phyloP scores from a whole-genome alignment of 2,797 vertebrate species.

The Scleropages formosus region DNA sequence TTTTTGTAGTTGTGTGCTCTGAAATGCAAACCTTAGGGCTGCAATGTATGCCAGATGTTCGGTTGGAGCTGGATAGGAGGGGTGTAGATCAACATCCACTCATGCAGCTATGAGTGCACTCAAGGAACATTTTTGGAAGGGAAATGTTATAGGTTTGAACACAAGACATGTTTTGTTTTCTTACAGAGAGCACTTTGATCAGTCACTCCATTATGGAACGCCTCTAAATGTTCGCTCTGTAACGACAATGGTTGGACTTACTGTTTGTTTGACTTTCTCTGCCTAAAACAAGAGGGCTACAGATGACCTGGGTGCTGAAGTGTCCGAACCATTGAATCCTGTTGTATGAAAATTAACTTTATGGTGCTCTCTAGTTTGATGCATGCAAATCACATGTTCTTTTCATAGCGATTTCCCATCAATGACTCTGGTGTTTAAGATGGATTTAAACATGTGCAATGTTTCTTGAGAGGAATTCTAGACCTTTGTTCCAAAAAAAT shows the following conservation, averaged over 20 bases:
- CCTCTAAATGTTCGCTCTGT: constrained; percentile 3
- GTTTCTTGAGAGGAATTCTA: not conserved
- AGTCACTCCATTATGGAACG: not conserved
- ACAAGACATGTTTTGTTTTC: constrained; percentile 8
- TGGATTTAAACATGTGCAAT: not conserved
- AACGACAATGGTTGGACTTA: not conserved
- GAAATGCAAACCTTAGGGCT: no score
- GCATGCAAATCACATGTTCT: not conserved
- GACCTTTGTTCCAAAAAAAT: not conserved
- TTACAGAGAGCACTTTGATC: constrained; percentile 7
- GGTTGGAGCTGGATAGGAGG: not conserved
- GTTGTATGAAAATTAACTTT: not conserved
- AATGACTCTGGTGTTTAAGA: not conserved
- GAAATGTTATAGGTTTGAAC: not conserved
- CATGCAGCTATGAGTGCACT: not conserved
- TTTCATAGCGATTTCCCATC: not conserved
- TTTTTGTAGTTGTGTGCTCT: no score
- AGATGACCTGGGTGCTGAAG: no score
- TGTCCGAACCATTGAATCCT: no score
- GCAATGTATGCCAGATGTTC: no score
- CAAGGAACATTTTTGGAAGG: constrained; percentile 15
- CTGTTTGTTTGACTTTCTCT: not conserved
- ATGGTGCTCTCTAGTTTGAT: no score
- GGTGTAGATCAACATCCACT: not conserved
- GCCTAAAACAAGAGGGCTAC: no score